Evolutionary conservation across 2,797 vertebrate species (phyloP).

Genomic region (Labeo calbasu): DNA sequence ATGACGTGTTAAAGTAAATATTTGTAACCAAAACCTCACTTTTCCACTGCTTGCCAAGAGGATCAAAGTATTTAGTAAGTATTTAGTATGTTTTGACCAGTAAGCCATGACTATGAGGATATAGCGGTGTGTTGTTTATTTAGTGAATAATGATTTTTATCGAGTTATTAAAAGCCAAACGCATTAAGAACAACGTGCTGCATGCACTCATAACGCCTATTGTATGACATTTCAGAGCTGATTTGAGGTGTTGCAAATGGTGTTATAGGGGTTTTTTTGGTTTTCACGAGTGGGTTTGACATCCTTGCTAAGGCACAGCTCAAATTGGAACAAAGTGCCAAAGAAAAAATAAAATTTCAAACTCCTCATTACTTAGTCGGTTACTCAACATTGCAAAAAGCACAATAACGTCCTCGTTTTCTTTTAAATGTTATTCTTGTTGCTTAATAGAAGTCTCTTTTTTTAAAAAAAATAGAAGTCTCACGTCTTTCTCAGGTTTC

Average conservation of each 20-base stretch:
- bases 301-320: not conserved
- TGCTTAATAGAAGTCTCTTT: slow-evolving; percentile 31
- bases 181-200: not conserved
- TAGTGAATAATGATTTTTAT: not conserved
- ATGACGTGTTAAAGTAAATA: not conserved
- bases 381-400: not conserved
- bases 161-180: not conserved
- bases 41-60: not conserved
- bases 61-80: not conserved
- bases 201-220: not conserved
- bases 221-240: not conserved
- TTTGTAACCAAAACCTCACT: not conserved
- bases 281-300: not conserved
- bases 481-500: slow-evolving; percentile 23
- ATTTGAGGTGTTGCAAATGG: not conserved
- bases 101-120: not conserved
- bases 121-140: not conserved
- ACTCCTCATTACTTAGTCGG: not conserved
- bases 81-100: not conserved
- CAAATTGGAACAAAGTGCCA: too few relatives aligned
- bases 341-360: not conserved
- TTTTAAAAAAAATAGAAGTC: slow-evolving; percentile 37
- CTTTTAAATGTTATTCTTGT: not conserved
- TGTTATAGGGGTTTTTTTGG: not conserved
- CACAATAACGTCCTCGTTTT: not conserved